Base-by-base conservation (phyloP, 2,888 invertebrate genomes). In the Aleiodes leptofemur region DNA sequence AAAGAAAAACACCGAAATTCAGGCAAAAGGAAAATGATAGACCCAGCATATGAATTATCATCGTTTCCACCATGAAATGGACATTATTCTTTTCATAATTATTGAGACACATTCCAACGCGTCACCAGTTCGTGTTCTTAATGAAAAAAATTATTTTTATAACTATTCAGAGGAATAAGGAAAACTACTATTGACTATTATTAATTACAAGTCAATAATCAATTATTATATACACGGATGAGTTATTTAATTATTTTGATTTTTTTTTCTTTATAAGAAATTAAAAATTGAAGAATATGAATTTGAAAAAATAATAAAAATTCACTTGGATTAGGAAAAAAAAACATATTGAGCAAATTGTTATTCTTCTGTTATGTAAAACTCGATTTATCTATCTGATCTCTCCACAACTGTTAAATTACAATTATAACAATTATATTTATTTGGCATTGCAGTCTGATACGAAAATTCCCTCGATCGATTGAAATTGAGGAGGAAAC, bases 361-460 rank as follows among this genome's bases (percentile, higher is more conserved):
- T 43, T 38, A 51, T 68, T 51, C 31, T 34, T 68, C 51, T 48
- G 48, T 16, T 7, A 7, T 31, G 23, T 68, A 1, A 29, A 51
- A 50, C 9, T 29, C 48, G 1, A 51, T 1, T 16, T 7, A 29
- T 51, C 14, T 9, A 34, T 34, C n/a, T 31, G 51, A 68, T 68
- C 29, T 68, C 29, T n/a, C 23, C 29, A 29, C 50, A 68, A 31
- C 6, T 53, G 51, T 48, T 59, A 23, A 31, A 56, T 38, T 74
- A 70, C 34, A 64, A 23, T 66, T 16, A 43, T 72, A 72, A 72
- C 16, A 68, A 69, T 69, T 69, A 69, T 73, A 51, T 68, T 87
- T 69, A 51, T 68, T 87, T 87, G 87, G 87, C 83, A 86, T 87
- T 79, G 81, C 84, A 83, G 82, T 84, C 82, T 81, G 76, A 81